Evolutionary conservation across 2,797 vertebrate species (phyloP).

Genomic region (Taenioides sp.): DNA sequence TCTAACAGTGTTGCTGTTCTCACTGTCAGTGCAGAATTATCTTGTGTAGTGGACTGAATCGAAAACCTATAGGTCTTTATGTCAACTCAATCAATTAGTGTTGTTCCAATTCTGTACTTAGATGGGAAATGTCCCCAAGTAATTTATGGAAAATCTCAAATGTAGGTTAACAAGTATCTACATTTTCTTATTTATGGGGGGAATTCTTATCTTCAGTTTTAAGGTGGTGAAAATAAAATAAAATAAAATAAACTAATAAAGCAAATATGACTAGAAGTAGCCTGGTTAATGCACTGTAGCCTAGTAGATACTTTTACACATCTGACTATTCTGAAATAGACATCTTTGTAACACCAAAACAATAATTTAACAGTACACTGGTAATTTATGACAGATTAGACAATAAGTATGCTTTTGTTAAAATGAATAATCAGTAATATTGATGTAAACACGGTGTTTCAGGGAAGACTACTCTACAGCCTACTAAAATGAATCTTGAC

Average conservation of each 20-base stretch:
- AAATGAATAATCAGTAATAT: background rate
- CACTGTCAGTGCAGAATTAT: constrained; percentile 1
- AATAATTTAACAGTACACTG: background rate
- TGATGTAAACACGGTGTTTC: background rate
- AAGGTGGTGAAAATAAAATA: background rate
- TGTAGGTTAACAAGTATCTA: background rate
- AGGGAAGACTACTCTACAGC: too few relatives aligned
- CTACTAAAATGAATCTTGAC: too few relatives aligned
- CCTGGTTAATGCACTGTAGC: too few relatives aligned
- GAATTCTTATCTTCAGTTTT: background rate
- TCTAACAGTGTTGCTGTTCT: constrained; percentile 9
- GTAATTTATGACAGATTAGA: background rate
- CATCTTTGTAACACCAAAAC: background rate
- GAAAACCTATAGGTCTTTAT: background rate
- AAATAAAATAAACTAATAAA: background rate
- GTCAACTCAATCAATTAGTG: background rate
- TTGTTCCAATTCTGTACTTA: background rate
- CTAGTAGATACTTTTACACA: too few relatives aligned
- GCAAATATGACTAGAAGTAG: background rate
- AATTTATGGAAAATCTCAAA: background rate
- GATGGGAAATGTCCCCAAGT: background rate
- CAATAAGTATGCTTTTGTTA: background rate
- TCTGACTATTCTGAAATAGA: too few relatives aligned
- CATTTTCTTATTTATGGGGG: background rate
- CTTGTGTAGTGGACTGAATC: background rate